Evolutionary conservation across 2,113 vertebrate genomes (phyloP).

Genomic region (Siphamia tubifer): DNA sequence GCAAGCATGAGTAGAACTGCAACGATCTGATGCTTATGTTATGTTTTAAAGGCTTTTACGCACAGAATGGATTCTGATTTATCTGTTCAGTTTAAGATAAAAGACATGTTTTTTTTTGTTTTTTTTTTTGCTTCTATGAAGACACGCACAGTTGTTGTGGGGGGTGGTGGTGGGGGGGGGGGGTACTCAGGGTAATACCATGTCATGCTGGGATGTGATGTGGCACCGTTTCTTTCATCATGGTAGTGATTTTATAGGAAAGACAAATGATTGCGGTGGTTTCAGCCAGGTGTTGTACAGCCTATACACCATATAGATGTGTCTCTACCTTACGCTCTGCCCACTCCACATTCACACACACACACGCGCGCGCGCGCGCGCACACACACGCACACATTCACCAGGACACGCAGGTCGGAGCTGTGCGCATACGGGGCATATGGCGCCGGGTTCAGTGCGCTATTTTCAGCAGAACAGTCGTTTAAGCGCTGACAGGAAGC

Average conservation of each 20-base stretch:
- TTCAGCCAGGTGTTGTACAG: constrained; percentile 58
- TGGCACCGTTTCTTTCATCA: constrained; percentile 6
- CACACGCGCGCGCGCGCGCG: too few relatives aligned
- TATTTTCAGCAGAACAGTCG: constrained; percentile 15
- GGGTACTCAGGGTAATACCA: background rate
- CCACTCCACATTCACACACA: background rate
- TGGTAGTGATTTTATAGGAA: constrained; percentile 29
- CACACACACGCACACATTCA: background rate
- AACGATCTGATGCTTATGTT: background rate
- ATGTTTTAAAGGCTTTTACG: constrained; percentile 13
- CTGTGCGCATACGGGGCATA: constrained; percentile 10
- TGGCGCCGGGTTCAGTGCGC: constrained; percentile 5
- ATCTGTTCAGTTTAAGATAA: background rate
- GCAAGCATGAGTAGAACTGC: background rate
- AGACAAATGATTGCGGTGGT: constrained; percentile 71
- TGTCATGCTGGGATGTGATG: background rate
- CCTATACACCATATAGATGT: background rate
- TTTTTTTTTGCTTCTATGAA: too few relatives aligned
- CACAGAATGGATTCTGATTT: background rate
- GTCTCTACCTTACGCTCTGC: background rate
- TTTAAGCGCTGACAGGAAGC: background rate
- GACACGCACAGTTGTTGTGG: too few relatives aligned
- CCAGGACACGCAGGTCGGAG: background rate
- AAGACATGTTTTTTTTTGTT: background rate
- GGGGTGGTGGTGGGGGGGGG: too few relatives aligned